Evolutionary conservation across 1,140 invertebrate species (phyloP), one percentile per base, ranked within the genome.

Genomic region (Drosophila repletoides): DNA sequence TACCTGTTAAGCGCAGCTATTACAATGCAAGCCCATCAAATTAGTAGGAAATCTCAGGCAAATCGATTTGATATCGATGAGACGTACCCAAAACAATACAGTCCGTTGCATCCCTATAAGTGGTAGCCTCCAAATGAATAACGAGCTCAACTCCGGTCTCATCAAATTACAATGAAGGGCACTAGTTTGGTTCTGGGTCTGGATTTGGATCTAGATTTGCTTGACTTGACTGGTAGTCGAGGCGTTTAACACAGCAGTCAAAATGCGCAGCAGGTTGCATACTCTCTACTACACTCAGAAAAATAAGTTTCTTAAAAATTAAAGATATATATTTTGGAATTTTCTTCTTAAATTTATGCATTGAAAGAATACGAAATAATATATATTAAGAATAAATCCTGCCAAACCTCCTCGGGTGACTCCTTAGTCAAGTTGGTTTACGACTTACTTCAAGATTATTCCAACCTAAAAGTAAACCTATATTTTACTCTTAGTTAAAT

Each of bases 31-130:
- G 21, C 33, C 19, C 38, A 53, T 56, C 72, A 84, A 79, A 84
- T 77, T 79, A 83, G 80, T 83, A 21, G 36, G 71, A 79, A 83
- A 72, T 79, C 66, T 77, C 46, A 40, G 34, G 15, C 59, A 68
- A 86, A 86, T 86, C 75, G 80, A 86, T 86, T 76, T 80, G 64
- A 72, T 66, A 86, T 86, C 75, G 71, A 81, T 68, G 65, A 49
- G 28, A 26, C 1, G 21, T 3, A 3, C 34, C 21, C 12, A 21
- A 48, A 43, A 49, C 65, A 59, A 43, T 69, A 60, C 49, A 48
- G 33, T 34, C 24, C 55, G 60, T 43, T 58, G 61, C 38, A 64
- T 22, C 24, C 38, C 38, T 4, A 19, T 9, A 9, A 17, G 38
- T 26, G 46, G 58, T 64, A 60, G 63, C 31, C 40, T 22, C 38